These are phyloP conservation scores for Bothrops jararaca DNA, from an alignment of 2,113 vertebrate genomes.

Conservation along the genomic window DNA sequence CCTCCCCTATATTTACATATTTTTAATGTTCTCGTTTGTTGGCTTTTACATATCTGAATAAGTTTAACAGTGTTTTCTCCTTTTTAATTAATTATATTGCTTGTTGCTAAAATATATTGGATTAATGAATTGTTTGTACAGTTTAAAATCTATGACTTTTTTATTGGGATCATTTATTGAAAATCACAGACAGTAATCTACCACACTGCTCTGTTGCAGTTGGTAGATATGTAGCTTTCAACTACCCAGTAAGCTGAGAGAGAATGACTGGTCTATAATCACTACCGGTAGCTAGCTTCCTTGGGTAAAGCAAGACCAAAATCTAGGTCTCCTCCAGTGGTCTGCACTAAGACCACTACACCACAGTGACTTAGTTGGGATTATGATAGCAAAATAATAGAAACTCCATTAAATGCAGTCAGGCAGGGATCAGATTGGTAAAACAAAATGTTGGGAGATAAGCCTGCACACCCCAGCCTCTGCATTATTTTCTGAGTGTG, in stretches of 20 bases:
- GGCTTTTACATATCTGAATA: background rate
- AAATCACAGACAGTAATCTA: background rate
- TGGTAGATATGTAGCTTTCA: background rate
- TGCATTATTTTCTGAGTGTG: background rate
- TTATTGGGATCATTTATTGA: background rate
- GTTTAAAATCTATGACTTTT: background rate
- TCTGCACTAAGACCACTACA: background rate
- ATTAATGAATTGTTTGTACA: background rate
- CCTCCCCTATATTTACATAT: background rate
- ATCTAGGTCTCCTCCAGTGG: background rate
- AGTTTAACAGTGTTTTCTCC: background rate
- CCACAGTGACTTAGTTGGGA: background rate
- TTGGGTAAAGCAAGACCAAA: background rate
- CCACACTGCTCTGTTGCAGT: background rate
- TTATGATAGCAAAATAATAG: background rate
- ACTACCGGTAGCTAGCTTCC: background rate
- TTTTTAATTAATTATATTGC: background rate
- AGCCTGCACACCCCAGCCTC: background rate
- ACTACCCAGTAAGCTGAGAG: background rate
- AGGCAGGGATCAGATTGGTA: background rate
- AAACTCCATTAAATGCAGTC: background rate
- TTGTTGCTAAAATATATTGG: background rate
- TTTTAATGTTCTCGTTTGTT: background rate
- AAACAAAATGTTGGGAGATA: background rate
- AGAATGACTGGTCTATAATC: background rate